These are phyloP conservation scores for Coreius guichenoti DNA, from an alignment of 2,797 vertebrate species.

Conservation along the genomic window DNA sequence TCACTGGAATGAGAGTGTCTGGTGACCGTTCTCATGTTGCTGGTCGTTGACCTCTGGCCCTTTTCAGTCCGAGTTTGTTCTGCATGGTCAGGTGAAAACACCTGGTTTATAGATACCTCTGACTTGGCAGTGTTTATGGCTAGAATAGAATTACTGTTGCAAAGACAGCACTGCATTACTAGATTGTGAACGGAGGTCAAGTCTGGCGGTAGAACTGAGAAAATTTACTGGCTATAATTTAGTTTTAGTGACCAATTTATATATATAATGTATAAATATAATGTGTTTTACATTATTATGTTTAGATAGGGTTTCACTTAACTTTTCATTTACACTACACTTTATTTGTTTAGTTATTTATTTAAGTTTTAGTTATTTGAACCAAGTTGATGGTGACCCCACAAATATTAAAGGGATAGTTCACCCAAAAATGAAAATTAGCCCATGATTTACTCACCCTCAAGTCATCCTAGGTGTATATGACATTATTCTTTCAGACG, in stretches of 20 bases:
- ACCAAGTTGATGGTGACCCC: neutral
- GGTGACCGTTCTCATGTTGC: constrained; percentile 4
- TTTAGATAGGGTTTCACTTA: neutral
- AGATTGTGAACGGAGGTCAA: constrained; percentile 36
- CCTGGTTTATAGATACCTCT: constrained; percentile 67
- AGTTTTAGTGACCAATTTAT: neutral
- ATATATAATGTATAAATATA: too few relatives aligned
- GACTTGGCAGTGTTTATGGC: constrained; percentile 60
- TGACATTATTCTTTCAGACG: too few relatives aligned
- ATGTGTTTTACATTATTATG: neutral
- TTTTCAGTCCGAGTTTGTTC: constrained; percentile 24
- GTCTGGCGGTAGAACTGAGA: neutral
- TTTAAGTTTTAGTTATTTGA: neutral
- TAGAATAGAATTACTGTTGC: constrained; percentile 64
- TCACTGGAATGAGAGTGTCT: constrained; percentile 34
- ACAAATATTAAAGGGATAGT: neutral
- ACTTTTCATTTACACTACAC: neutral
- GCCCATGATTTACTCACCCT: too few relatives aligned
- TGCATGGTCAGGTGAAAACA: constrained; percentile 57
- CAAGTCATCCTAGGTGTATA: too few relatives aligned
- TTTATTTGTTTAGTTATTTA: neutral
- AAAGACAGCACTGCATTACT: constrained; percentile 33
- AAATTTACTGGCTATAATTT: neutral
- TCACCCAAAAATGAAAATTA: too few relatives aligned
- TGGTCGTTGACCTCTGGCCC: constrained; percentile 1